Evolutionary conservation across 2,888 invertebrate species (phyloP), one percentile per base, ranked within the genome.

Genomic region (Synanthedon vespiformis): DNA sequence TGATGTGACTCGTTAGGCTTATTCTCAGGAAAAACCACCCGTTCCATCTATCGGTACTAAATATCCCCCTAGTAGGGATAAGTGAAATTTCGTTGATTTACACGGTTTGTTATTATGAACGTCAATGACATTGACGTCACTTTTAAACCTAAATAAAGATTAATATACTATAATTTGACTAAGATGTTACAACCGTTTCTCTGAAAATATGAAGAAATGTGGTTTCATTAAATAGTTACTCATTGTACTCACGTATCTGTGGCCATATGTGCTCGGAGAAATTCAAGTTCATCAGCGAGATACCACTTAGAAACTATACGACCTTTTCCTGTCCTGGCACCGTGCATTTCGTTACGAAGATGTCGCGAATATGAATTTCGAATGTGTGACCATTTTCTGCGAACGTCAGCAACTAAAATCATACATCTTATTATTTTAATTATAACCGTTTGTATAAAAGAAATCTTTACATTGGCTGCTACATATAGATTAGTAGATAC

Each of bases 281-380:
- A 86, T 59, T 73, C 74, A 27, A 86, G 77, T 64, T 85, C 85
- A 68, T 84, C 84, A 52, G 86, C 86, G 50, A 86, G 80, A 74
- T 86, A 83, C 86, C 86, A 86, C 58, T 70, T 66, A 48, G 80
- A 79, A 40, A 86, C 85, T 62, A 70, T 68, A 63, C 86, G 81
- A 55, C 86, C 86, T 59, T 73, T 73, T 67, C 82, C 80, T 49
- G 86, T 86, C 66, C 84, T 79, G 57, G 80, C 78, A 62, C 86
- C 85, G 68, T 75, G 74, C 72, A 80, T 64, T 76, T 84, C 85
- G 73, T 86, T 86, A 63, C 86, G 80, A 52, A 86, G 75, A 66
- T 86, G 86, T 3, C 86, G 75, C 61, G 86, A 86, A 73, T 85
- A 86, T 60, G 86, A 86, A 77, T 86, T 86, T 67, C 86, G 79